Base-by-base conservation (phyloP, 2,113 vertebrate genomes). In the Psettodes erumei region DNA sequence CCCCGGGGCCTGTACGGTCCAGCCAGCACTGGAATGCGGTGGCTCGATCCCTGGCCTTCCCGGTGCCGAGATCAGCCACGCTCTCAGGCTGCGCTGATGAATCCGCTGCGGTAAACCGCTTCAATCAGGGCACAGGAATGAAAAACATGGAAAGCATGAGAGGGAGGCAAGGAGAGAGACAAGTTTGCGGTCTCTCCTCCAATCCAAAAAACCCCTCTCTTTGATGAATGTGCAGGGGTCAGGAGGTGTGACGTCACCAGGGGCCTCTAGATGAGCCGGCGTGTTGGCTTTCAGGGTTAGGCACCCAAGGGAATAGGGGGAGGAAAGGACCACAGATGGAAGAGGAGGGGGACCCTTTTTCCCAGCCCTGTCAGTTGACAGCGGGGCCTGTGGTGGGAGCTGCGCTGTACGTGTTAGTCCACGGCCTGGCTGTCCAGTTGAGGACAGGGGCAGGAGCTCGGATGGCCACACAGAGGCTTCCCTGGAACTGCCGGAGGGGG, bases 181-280 rank as follows among this genome's bases (percentile, higher is more conserved):
- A 8, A 51, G 73, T 68, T 45, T 54, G 69, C 8, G 19, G 54
- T 50, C 71, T 79, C 54, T 71, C 64, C 30, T 40, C 71, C 28
- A 10, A 58, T 53, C 70, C 63, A 30, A 35, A 74, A 43, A 23
- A 32, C 18, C 56, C 28, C 48, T 79, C 70, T 40, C 50, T 82
- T 80, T 75, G 85, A 87, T 84, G 50, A 83, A 85, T 82, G 76
- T 73, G 73, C 60, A 23, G 66, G 78, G 89, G 87, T 88, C 84
- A 81, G 80, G 60, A 53, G 62, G n/a, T 71, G 68, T 88, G 90
- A 82, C 76, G 81, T 83, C 84, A 84, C 35, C 43, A 8, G 67
- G 81, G 90, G 79, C 84, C 83, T 91, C 75, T 86, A 88, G 86
- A 79, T 67, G 83, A 86, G 74, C 64, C 8, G 64, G 62, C 54